Base-by-base conservation (phyloP, 2,113 vertebrate genomes). In the Podocnemis expansa region DNA sequence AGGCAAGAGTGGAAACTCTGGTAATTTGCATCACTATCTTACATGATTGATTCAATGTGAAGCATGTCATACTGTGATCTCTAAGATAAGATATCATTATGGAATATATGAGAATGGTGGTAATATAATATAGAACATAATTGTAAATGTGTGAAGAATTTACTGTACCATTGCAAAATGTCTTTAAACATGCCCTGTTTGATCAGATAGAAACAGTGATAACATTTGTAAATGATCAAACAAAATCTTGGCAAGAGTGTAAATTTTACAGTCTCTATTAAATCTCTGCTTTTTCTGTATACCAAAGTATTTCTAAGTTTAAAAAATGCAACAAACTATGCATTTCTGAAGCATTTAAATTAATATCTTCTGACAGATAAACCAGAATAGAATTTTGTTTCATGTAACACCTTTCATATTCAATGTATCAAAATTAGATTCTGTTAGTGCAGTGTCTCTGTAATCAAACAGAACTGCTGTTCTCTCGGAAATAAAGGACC, bases 191-290 rank as follows among this genome's bases (percentile, higher is more conserved):
- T 25, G 76, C 0, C 1, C 1, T 80, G 43, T 86, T 95, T 93
- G 87, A 88, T 92, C 41, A 38, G 34, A 11, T 3, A n/a, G n/a
- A 21, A 87, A 80, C 88, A 82, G 21, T 86, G 52, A 24, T 2
- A 86, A 22, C 84, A 51, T 45, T 89, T 92, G 12, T 73, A 17
- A 41, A 93, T 90, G 54, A 89, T 84, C 56, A 89, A 84, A 92
- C 0, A 0, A 45, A 13, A 58, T 89, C 25, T 51, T 19, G 4
- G 51, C 22, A 6, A 34, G 8, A 24, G 9, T 58, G 58, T 43
- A 43, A 43, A 38, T 84, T 90, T 92, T 90, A 34, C 0, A 0
- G 21, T 38, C 89, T 5, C 29, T 5, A 2, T 43, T 22, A 81
- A 87, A 24, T 78, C 49, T 92, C 41, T 73, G 4, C 16, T 84